These are phyloP conservation scores for Lordiphosa mommai DNA, from an alignment of 1,140 invertebrate genomes.

Conservation along the genomic window DNA sequence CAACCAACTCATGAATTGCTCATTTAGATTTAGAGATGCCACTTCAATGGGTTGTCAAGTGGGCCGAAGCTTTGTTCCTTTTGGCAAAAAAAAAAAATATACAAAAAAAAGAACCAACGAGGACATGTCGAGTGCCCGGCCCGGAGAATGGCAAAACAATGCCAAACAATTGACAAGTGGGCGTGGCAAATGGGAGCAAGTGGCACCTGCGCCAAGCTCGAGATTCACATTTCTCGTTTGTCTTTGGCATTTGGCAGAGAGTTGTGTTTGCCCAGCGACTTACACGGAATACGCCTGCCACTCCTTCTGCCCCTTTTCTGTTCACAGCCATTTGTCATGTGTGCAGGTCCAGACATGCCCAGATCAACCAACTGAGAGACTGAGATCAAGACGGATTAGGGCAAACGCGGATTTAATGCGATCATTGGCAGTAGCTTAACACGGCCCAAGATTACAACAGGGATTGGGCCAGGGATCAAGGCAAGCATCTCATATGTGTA, in stretches of 20 bases:
- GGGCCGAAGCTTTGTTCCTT: constrained; percentile 30
- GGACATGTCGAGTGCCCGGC: not conserved
- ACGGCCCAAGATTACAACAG: constrained; percentile 14
- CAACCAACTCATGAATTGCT: constrained; percentile 74
- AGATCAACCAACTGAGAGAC: constrained; percentile 21
- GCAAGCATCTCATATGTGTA: too few species aligned
- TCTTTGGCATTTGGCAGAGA: constrained; percentile 54
- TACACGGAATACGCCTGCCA: constrained; percentile 4
- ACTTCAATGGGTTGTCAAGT: constrained; percentile 60
- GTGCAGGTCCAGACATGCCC: constrained; percentile 11
- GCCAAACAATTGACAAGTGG: constrained; percentile 53
- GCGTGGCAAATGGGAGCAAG: constrained; percentile 45
- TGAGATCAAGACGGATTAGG: constrained; percentile 5
- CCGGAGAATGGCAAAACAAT: constrained; percentile 53
- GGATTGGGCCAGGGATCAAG: not conserved
- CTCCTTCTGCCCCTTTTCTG: not conserved
- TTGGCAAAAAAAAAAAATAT: constrained; percentile 2
- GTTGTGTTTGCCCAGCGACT: constrained; percentile 46
- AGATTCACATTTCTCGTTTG: constrained; percentile 34
- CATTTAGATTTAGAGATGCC: constrained; percentile 67
- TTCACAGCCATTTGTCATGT: too few species aligned
- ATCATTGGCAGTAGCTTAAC: constrained; percentile 25
- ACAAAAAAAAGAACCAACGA: not conserved
- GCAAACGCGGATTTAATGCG: constrained; percentile 12
- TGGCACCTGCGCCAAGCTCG: constrained; percentile 46